Conservation (phyloP, 1,140 invertebrate genomes). For the Sesamia nonagrioides region DNA sequence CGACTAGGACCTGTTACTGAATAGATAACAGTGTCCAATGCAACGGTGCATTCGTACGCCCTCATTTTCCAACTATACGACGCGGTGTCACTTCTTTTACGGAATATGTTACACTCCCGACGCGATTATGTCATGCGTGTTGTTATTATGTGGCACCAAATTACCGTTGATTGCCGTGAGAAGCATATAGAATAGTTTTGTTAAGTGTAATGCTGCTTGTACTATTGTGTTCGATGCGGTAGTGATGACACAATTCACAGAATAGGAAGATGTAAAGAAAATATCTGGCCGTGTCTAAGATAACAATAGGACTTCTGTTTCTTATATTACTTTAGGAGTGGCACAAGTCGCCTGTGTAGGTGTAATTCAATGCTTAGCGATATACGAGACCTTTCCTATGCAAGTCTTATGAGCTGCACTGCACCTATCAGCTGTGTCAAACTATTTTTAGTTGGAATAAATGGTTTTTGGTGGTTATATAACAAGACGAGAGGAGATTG, state of each 20-base stretch:
- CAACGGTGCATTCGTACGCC: conserved; percentile 32
- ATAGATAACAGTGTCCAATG: conserved; percentile 16
- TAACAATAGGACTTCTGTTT: conserved; percentile 18
- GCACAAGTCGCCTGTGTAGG: conserved; percentile 1
- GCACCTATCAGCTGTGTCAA: not conserved
- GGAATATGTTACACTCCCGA: conserved; percentile 8
- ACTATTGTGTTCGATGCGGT: conserved; percentile 15
- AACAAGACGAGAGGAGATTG: conserved; percentile 3
- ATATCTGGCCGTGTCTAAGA: not conserved
- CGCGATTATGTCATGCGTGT: conserved; percentile 43
- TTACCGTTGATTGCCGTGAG: conserved; percentile 43
- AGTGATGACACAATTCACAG: not conserved
- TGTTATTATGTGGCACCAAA: conserved; percentile 40
- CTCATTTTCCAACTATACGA: conserved; percentile 39
- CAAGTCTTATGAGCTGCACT: not conserved
- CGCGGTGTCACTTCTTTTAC: conserved; percentile 8
- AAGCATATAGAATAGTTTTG: conserved; percentile 26
- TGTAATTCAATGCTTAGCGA: conserved; percentile 23
- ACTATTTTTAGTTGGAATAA: conserved; percentile 4
- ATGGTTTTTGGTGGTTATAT: not conserved
- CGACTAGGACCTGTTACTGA: conserved; percentile 8
- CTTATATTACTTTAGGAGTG: not conserved
- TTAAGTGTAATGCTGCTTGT: not conserved
- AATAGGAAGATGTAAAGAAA: conserved; percentile 12
- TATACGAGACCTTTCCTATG: not conserved